Conservation (phyloP, 2,797 vertebrate species). For the Anolis apletophallus region DNA sequence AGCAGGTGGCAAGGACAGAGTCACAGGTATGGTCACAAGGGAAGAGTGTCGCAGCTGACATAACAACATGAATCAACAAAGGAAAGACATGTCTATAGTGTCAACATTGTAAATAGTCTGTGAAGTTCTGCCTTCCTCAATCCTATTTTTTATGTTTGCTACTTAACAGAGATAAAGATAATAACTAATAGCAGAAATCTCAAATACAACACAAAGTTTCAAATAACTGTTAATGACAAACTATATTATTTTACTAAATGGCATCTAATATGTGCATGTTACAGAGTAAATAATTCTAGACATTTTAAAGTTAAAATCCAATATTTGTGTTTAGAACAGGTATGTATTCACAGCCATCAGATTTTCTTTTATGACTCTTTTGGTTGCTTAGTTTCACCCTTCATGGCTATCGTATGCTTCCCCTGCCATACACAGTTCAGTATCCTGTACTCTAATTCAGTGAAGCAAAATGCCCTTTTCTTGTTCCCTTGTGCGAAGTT, state of each 20-base stretch:
- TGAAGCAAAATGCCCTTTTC: conserved; percentile 31
- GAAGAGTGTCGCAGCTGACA: no score
- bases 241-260: neutral
- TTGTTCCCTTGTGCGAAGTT: neutral
- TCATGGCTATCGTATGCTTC: neutral
- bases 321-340: fast-evolving
- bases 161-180: neutral
- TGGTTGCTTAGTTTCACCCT: neutral
- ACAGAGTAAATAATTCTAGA: neutral
- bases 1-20: neutral
- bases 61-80: neutral
- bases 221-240: neutral
- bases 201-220: neutral
- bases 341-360: neutral
- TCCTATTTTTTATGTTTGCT: neutral
- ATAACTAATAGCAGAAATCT: neutral
- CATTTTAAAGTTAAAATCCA: neutral
- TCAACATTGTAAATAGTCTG: neutral
- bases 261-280: neutral
- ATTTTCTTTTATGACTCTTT: neutral
- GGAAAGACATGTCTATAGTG: neutral
- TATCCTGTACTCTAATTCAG: neutral
- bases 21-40: neutral
- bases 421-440: neutral
- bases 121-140: conserved; percentile 18